Evolutionary conservation across 2,888 invertebrate genomes (phyloP).

Genomic region (Prosapia bicincta): DNA sequence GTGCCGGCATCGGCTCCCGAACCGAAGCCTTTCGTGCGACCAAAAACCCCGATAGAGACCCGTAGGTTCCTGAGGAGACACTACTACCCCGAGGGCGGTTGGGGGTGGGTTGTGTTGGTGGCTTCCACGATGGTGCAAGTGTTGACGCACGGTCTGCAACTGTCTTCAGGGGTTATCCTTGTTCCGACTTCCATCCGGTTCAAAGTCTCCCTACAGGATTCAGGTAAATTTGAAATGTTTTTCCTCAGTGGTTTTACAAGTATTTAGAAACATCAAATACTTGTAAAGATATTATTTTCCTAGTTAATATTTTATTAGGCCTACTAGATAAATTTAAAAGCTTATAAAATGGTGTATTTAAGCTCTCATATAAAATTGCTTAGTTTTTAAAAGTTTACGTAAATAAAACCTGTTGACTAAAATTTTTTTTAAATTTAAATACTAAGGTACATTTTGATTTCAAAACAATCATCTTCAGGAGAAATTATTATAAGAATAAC

Average conservation of each 20-base stretch:
- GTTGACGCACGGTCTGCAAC: constrained; percentile 70
- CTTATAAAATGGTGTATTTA: no score
- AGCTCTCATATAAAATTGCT: no score
- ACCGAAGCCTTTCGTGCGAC: constrained; percentile 31
- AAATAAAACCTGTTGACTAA: no score
- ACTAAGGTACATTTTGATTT: no score
- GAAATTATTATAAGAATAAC: no score
- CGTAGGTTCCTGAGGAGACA: constrained; percentile 65
- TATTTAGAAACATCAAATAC: neutral
- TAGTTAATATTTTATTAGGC: no score
- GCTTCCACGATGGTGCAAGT: constrained; percentile 70
- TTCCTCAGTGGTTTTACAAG: neutral
- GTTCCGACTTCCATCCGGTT: constrained; percentile 37
- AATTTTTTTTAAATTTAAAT: no score
- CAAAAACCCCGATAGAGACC: constrained; percentile 54
- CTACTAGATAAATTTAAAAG: no score
- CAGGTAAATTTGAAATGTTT: no score
- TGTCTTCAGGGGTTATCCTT: constrained; percentile 54
- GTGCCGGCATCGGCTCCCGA: constrained; percentile 30
- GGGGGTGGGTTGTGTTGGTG: constrained; percentile 78
- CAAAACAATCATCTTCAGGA: no score
- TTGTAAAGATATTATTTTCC: no score
- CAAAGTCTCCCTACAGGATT: constrained; percentile 8
- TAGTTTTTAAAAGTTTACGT: no score
- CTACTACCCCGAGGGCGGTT: constrained; percentile 84